These are phyloP conservation scores for Sitobion miscanthi DNA, from an alignment of 1,140 invertebrate genomes.

Conservation along the genomic window DNA sequence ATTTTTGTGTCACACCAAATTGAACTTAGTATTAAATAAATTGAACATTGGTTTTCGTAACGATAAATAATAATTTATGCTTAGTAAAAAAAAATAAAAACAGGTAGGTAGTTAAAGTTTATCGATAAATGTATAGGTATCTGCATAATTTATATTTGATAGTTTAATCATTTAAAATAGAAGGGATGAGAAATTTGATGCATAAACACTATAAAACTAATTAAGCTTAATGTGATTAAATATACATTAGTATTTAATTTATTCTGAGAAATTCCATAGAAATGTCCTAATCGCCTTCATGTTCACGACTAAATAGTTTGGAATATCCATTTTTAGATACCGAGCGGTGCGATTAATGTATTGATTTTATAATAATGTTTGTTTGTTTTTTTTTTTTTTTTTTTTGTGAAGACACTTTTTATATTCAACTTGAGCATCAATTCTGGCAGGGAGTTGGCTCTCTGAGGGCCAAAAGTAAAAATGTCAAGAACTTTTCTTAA, in stretches of 20 bases:
- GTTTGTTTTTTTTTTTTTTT: too few relatives aligned
- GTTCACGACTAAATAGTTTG: background rate
- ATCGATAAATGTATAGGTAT: background rate
- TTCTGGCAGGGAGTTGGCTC: too few relatives aligned
- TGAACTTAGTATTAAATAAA: too few relatives aligned
- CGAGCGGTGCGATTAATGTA: too few relatives aligned
- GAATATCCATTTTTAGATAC: background rate
- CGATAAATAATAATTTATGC: too few relatives aligned
- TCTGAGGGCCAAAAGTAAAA: too few relatives aligned
- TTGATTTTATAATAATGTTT: too few relatives aligned
- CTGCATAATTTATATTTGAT: background rate
- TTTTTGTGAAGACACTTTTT: too few relatives aligned
- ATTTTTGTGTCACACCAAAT: background rate
- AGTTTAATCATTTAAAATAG: background rate
- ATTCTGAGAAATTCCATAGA: background rate
- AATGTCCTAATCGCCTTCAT: background rate
- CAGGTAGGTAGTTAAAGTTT: background rate
- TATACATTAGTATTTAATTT: background rate
- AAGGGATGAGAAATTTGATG: background rate
- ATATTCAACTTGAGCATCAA: too few relatives aligned
- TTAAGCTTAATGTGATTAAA: background rate
- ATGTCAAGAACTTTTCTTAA: too few relatives aligned
- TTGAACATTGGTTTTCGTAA: too few relatives aligned
- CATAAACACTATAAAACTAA: background rate
- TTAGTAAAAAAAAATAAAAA: too few relatives aligned